Conservation (phyloP, 2,888 invertebrate species). For the Epistrophe grossulariae region DNA sequence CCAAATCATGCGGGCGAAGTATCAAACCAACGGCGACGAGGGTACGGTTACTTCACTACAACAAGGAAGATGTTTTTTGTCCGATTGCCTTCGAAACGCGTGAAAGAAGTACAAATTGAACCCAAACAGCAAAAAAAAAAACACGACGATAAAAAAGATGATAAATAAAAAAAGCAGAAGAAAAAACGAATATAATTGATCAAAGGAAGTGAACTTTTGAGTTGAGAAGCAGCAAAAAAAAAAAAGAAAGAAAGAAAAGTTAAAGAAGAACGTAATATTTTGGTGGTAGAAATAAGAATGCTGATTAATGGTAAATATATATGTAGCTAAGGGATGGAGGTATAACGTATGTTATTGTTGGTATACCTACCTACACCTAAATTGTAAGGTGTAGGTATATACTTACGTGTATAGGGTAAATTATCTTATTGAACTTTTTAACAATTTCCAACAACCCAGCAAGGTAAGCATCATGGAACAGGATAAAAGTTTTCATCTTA, state of each 20-base stretch:
- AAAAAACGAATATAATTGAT: slow-evolving; percentile 70
- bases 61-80: slow-evolving; percentile 41
- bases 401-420: slow-evolving; percentile 5
- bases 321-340: neutral
- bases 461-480: neutral
- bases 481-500: slow-evolving; percentile 31
- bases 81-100: slow-evolving; percentile 47
- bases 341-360: neutral
- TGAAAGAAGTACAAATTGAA: slow-evolving; percentile 29
- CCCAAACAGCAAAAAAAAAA: slow-evolving; percentile 7
- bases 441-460: slow-evolving; percentile 48
- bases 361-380: neutral
- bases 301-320: slow-evolving; percentile 44
- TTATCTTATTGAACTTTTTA: slow-evolving; percentile 64
- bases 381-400: too few relatives aligned
- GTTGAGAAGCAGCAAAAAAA: slow-evolving; percentile 23
- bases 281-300: slow-evolving; percentile 36
- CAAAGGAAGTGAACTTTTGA: slow-evolving; percentile 74
- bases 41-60: neutral
- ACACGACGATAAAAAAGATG: slow-evolving; percentile 10
- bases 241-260: slow-evolving; percentile 20
- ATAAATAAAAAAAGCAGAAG: slow-evolving; percentile 10
- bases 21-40: slow-evolving; percentile 28
- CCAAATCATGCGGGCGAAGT: slow-evolving; percentile 39
- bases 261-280: slow-evolving; percentile 38